A percentile compares a stretch with the other conserved stretches of the same genome.
phyloP scores from a whole-genome alignment of 2,797 vertebrate species.

The Lepilemur ruficaudatus region DNA sequence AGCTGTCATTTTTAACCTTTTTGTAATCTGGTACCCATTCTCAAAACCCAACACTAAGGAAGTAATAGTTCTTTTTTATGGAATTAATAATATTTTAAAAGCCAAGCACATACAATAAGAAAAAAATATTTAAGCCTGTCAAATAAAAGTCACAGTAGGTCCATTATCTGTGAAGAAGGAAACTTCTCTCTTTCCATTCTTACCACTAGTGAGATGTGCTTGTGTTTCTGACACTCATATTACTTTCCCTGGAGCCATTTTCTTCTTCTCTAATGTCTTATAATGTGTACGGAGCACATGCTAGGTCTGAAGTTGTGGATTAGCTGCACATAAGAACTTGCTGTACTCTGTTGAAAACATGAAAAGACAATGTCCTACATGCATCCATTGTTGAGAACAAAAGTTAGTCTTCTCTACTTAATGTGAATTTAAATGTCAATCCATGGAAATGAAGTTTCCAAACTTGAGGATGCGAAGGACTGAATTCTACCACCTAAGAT shows the following conservation, averaged over 20 bases:
- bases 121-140: background rate
- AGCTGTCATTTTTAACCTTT: background rate
- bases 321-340: background rate
- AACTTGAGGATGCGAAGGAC: background rate
- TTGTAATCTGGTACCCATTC: background rate
- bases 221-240: background rate
- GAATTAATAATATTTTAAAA: conserved; percentile 15
- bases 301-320: background rate
- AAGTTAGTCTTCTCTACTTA: background rate
- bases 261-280: background rate
- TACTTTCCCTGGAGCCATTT: background rate
- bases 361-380: background rate
- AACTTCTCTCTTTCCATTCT: background rate
- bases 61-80: background rate
- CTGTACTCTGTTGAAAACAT: background rate
- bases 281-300: background rate
- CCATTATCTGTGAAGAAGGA: background rate
- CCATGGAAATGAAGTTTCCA: background rate
- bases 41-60: background rate
- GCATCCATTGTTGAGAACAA: background rate
- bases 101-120: background rate
- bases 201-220: background rate
- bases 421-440: background rate
- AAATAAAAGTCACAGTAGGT: background rate
- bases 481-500: background rate